A percentile compares a stretch with the other conserved stretches of the same genome.
These are phyloP conservation scores for Aphelenchoides besseyi DNA, from an alignment of 1,140 invertebrate species.

Conservation along the genomic window DNA sequence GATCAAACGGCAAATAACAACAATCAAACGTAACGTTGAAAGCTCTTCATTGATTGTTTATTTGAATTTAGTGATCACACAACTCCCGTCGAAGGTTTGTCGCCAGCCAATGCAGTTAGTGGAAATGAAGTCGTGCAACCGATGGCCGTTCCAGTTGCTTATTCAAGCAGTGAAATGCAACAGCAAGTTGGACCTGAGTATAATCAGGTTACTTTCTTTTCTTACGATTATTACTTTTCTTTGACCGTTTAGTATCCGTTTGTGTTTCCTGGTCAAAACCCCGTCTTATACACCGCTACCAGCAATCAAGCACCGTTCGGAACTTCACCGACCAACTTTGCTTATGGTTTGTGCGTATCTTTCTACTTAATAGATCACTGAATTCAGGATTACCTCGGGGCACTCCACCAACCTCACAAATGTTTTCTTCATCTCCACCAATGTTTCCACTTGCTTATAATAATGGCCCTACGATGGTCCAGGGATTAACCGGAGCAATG, in stretches of 20 bases:
- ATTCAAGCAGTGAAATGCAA: background rate
- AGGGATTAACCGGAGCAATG: background rate
- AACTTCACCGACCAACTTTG: constrained; percentile 56
- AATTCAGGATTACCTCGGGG: background rate
- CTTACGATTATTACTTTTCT: constrained; percentile 5
- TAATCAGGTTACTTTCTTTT: constrained; percentile 35
- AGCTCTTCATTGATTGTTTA: background rate
- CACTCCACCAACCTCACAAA: constrained; percentile 19
- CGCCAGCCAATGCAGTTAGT: background rate
- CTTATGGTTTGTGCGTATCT: constrained; percentile 56
- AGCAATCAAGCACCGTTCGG: constrained; percentile 43
- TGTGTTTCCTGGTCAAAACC: constrained; percentile 33
- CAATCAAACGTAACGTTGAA: constrained; percentile 25
- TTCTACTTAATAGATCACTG: constrained; percentile 37
- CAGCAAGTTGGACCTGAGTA: constrained; percentile 35
- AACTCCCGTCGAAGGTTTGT: constrained; percentile 15
- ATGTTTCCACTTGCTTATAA: constrained; percentile 12
- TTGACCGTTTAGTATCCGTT: constrained; percentile 42
- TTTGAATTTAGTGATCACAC: constrained; percentile 20
- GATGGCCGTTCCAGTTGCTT: constrained; percentile 46
- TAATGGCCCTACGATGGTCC: background rate
- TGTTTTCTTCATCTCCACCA: constrained; percentile 20
- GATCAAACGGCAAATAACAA: constrained; percentile 20
- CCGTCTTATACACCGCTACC: constrained; percentile 37
- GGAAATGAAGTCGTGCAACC: constrained; percentile 25